A percentile compares a stretch with the other conserved stretches of the same genome.
Evolutionary conservation across 2,113 vertebrate genomes (phyloP).

Genomic region (Brachionichthys hirsutus): DNA sequence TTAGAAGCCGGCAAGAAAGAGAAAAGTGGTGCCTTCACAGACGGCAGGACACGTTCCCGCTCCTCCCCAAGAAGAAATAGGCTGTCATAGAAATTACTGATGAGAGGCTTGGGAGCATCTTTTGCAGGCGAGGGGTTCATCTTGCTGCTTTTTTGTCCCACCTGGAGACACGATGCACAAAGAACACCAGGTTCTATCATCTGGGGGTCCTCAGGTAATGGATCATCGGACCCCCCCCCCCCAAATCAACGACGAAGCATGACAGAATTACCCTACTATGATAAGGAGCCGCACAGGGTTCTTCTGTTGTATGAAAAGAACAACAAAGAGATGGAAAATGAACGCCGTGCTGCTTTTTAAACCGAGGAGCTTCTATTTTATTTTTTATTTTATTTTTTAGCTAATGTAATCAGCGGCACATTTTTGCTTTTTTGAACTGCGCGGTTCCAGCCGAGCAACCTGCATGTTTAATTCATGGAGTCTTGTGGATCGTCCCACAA

Average conservation of each 20-base stretch:
- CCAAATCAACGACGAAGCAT: background rate
- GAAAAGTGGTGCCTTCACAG: too few relatives aligned
- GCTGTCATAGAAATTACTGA: too few relatives aligned
- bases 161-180: background rate
- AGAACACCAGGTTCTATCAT: too few relatives aligned
- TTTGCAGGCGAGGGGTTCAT: background rate
- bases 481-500: conserved; percentile 27
- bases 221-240: conserved; percentile 1
- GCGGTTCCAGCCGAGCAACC: conserved; percentile 49
- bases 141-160: background rate
- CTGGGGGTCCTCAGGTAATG: background rate
- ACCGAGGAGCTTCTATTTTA: conserved; percentile 11
- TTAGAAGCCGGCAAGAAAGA: too few relatives aligned
- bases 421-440: conserved; percentile 46
- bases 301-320: background rate
- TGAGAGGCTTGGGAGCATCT: too few relatives aligned
- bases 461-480: conserved; percentile 63
- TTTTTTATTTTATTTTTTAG: conserved; percentile 21
- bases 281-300: conserved; percentile 11
- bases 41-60: too few relatives aligned
- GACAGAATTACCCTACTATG: background rate
- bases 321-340: too few relatives aligned
- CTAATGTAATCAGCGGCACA: conserved; percentile 59
- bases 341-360: too few relatives aligned
- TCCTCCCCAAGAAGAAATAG: too few relatives aligned